Conservation (phyloP, 2,888 invertebrate species). For the Strigamia maritima region DNA sequence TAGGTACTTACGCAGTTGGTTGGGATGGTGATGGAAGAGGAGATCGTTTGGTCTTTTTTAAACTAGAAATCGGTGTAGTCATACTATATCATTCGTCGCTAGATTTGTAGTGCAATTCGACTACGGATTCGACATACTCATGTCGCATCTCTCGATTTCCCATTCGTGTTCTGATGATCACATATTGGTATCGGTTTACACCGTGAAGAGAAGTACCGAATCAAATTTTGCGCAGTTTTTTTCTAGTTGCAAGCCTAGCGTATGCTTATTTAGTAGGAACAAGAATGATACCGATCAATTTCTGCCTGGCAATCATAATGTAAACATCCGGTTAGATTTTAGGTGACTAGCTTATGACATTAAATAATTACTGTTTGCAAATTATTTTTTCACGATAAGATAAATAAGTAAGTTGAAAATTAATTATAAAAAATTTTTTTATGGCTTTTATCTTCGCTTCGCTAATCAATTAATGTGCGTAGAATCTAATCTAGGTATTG, state of each 20-base stretch:
- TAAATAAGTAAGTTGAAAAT: no score
- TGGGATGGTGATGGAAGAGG: not conserved
- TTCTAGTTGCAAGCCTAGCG: not conserved
- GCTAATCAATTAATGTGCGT: no score
- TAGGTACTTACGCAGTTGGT: not conserved
- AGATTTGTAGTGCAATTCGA: not conserved
- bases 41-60: constrained; percentile 4
- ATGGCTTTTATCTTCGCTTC: no score
- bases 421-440: no score
- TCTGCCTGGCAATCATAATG: not conserved
- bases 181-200: not conserved
- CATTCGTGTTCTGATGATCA: not conserved
- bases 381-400: no score
- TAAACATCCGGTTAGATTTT: not conserved
- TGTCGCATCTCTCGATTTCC: not conserved
- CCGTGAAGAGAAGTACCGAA: not conserved
- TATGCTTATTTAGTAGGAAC: not conserved
- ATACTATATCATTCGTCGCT: not conserved
- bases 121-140: not conserved
- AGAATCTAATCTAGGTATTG: no score
- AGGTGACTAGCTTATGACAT: no score
- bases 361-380: no score
- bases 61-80: not conserved
- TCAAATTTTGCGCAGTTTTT: not conserved
- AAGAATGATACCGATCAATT: not conserved